Base-by-base conservation (phyloP, 2,113 vertebrate genomes). In the Aplodontia rufa region DNA sequence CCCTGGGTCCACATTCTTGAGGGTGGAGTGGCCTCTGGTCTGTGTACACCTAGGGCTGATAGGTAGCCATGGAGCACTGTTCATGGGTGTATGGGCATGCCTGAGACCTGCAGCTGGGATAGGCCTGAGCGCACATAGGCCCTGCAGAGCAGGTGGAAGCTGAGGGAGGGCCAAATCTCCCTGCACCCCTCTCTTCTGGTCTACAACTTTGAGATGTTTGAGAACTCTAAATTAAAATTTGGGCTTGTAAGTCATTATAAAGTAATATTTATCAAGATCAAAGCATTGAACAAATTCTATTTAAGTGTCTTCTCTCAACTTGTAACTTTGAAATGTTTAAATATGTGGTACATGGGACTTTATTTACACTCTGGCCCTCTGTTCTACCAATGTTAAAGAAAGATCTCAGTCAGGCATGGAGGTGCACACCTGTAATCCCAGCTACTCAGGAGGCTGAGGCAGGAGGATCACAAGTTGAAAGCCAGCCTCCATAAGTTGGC, bases 221-320 rank as follows among this genome's bases (percentile, higher is more conserved):
- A 82, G 45, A 69, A 72, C 40, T 60, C 35, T 71, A 47, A 42
- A 66, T 68, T 84, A 95, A 90, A 94, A 93, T 47, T 87, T 22
- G 35, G 26, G 19, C 30, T 62, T 68, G 55, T 47, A 37, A 62
- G 87, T 75, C 64, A 84, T 64, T 66, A 66, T 40, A 82, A 69
- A 87, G 49, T 35, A 92, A 2, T 62, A 90, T 26, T 32, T 93
- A 26, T 75, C 47, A 91, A 76, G 8, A 94, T 76, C 60, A 94
- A 95, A 91, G 40, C 28, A 69, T 75, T 75, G 80, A 90, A 86
- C 16, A 83, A 35, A 20, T 35, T 71, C 88, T 53, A 64, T 11
- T 11, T 95, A 26, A 17, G 55, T 74, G 88, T 79, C 53, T 86
- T 80, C 55, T 76, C 53, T 60, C 9, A 60, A 62, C n/a, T 90